Percentiles rank a stretch among this genome's conserved stretches.
phyloP scores from a whole-genome alignment of 2,113 vertebrate genomes.

The Astatoreochromis straeleni region DNA sequence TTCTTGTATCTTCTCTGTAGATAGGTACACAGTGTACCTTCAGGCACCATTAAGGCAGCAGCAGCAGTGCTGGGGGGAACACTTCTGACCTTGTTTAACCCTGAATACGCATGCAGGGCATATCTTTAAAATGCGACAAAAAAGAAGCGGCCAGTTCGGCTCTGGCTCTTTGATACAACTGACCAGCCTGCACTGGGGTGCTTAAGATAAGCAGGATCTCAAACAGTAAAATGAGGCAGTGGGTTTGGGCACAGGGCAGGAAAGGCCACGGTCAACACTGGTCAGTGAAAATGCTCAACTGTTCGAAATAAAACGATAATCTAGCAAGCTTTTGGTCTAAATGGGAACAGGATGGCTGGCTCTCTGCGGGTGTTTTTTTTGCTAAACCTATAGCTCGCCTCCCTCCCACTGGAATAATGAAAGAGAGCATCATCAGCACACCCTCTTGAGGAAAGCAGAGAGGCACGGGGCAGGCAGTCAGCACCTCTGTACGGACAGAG shows the following conservation, averaged over 20 bases:
- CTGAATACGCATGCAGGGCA: conserved; percentile 37
- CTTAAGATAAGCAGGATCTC: conserved; percentile 8
- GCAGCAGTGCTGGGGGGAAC: conserved; percentile 12
- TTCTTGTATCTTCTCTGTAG: neutral
- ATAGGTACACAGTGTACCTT: conserved; percentile 43
- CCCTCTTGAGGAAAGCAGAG: conserved; percentile 37
- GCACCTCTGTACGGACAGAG: conserved; percentile 53
- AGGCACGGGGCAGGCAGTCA: conserved; percentile 38
- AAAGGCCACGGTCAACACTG: neutral
- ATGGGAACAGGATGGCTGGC: conserved; percentile 23
- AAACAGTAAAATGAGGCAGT: neutral
- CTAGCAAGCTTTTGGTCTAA: conserved; percentile 16
- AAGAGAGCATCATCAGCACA: conserved; percentile 49
- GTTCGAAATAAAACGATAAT: conserved; percentile 11
- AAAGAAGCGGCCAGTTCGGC: conserved; percentile 20
- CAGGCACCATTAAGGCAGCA: conserved; percentile 7
- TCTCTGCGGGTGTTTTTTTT: conserved; percentile 16
- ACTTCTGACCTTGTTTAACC: conserved; percentile 59
- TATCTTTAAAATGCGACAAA: conserved; percentile 59
- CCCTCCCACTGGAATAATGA: conserved; percentile 36
- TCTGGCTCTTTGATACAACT: conserved; percentile 11
- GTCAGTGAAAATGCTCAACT: conserved; percentile 31
- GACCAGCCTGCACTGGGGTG: neutral
- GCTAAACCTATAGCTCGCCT: conserved; percentile 37
- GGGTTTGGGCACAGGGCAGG: neutral